Evolutionary conservation across 1,140 invertebrate genomes (phyloP), one percentile per base, ranked within the genome.

Genomic region (Cardiocondyla obscurior): DNA sequence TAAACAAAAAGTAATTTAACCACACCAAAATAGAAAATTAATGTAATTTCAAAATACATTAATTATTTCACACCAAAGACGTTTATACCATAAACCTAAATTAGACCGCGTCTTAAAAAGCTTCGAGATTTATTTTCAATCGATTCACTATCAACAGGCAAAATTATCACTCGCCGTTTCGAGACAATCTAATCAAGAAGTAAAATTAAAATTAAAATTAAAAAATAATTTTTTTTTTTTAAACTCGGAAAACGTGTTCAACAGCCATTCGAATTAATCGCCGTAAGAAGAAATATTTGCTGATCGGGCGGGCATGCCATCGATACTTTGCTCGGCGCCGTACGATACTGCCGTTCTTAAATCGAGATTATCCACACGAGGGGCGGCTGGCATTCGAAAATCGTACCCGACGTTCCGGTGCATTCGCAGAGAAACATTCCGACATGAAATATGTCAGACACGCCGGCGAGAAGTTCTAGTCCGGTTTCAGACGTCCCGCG

Each of bases 371-470:
- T 85, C 84, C 83, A 49, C 67, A 76, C 62, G 70, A 82, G 69
- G 60, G 62, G 83, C 70, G 60, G n/a, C 72, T 82, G 85, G 85
- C 64, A 86, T 85, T 55, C 79, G 85, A 76, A 86, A 86, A 86
- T 83, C 70, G 84, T 85, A 44, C 44, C 42, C 36, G 33, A 69
- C 79, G 84, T 85, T 86, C 79, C 70, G 39, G 64, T 51, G 70
- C 64, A 85, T 83, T 77, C 84, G 79, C 36, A 51, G 79, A 77
- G 85, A 86, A 86, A 86, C 84, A 86, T 86, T 86, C 85, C 85
- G 39, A 51, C 62, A 36, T 76, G 84, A 86, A 86, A 86, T 85
- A 86, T 86, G 84, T 83, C 79, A 82, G 79, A 86, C 70, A 86
- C 33, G 85, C 79, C 70, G 30, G 55, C 70, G 62, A 83, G 84